These are phyloP conservation scores for Sardina pilchardus DNA, from an alignment of 2,113 vertebrate species.

Conservation along the genomic window DNA sequence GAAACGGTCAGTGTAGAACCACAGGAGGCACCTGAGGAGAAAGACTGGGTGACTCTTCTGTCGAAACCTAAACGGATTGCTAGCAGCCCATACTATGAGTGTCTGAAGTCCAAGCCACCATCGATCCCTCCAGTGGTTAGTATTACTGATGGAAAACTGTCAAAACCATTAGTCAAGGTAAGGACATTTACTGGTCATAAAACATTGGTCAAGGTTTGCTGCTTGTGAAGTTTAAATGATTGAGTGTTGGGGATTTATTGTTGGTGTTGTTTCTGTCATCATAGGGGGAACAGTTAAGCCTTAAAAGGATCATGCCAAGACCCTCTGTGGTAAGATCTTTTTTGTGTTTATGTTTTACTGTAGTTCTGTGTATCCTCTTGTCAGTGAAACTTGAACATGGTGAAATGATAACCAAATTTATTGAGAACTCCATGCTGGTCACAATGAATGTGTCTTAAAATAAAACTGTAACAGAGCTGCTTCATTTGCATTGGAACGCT, in stretches of 20 bases:
- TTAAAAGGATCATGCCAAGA: slow-evolving; percentile 41
- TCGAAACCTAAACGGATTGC: neutral
- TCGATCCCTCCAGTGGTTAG: neutral
- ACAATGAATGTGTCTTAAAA: neutral
- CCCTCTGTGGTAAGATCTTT: slow-evolving; percentile 47
- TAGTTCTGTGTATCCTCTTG: no score
- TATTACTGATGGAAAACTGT: neutral
- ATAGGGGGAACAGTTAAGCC: slow-evolving; percentile 34
- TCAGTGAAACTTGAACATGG: no score
- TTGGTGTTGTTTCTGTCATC: slow-evolving; percentile 10
- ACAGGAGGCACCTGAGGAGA: neutral
- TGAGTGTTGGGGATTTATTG: neutral
- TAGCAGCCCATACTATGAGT: slow-evolving; percentile 48
- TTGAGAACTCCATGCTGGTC: no score
- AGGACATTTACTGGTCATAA: neutral
- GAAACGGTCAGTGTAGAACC: neutral
- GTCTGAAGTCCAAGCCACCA: slow-evolving; percentile 40
- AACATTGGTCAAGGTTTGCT: neutral
- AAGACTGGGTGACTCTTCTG: neutral
- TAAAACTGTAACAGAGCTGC: no score
- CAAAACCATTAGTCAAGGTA: neutral
- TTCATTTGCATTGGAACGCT: neutral
- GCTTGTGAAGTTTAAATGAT: neutral
- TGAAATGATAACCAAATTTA: no score
- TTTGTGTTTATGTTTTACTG: neutral